Evolutionary conservation across 2,113 vertebrate genomes (phyloP), one percentile per base, ranked within the genome.

Genomic region (Oncorhynchus tshawytscha): DNA sequence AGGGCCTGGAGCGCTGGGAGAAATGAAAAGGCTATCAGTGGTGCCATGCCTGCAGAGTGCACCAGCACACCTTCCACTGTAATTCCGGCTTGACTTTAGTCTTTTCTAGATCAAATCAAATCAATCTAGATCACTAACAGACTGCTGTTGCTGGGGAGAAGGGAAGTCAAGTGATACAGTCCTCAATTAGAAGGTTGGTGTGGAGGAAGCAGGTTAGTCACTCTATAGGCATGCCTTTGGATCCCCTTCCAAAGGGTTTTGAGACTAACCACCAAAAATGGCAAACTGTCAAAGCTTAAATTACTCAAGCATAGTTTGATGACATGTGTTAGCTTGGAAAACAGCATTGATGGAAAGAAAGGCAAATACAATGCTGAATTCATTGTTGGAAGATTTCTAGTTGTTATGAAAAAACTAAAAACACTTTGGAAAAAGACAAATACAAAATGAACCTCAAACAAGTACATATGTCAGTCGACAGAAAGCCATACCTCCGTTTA

Each of bases 401-500:
- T 45, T 45, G 39, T 45, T 45, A 45, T 45, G 39, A 45, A 45
- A 45, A 45, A 11, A 45, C 39, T 2, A 45, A 45, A 45, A 57
- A 5, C 51, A 57, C 16, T 18, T 16, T 57, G 16, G 51, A 57
- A 54, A 15, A 57, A 80, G 67, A 79, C 74, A 71, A 71, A 70
- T 76, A 71, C 45, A 72, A 39, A 74, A 29, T 31, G 1, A 67
- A 25, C 24, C n/a, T 24, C n/a, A 64, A 64, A 39, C 39, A 39
- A 45, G 25, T 13, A 65, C 16, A 6, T 31, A 99, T 68, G 18
- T 62, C 5, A 22, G n/a, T 62, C 18, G 11, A 24, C 31, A 68
- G 68, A 45, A 70, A 70, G 13, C 59, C 90, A 92, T 82, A 99
- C 98, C 98, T 87, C 98, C 98, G 18, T 99, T 99, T 70, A 99